phyloP scores from a whole-genome alignment of 2,113 vertebrate species.

The Urocitellus parryii region DNA sequence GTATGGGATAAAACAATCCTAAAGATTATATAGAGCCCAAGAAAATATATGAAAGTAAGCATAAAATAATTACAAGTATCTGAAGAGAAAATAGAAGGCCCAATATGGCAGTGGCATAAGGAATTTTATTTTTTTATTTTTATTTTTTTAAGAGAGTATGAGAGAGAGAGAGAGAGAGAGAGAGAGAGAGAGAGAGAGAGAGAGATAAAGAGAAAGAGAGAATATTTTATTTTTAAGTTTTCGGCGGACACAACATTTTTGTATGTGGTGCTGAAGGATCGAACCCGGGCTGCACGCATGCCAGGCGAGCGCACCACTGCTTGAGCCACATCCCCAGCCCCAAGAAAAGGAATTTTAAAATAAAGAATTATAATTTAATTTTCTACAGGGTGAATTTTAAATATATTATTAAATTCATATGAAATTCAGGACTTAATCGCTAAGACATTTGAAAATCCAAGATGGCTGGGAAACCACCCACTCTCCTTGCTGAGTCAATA shows the following conservation, averaged over 20 bases:
- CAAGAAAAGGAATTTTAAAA: slow-evolving; percentile 2
- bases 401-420: background rate
- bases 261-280: too few species aligned
- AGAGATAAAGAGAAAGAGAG: too few species aligned
- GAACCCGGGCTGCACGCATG: too few species aligned
- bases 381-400: background rate
- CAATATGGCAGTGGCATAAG: background rate
- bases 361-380: background rate
- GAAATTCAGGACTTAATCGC: background rate
- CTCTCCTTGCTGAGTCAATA: background rate
- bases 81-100: slow-evolving; percentile 33
- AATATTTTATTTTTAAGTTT: too few species aligned
- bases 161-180: too few species aligned
- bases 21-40: background rate
- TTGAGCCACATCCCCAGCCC: too few species aligned
- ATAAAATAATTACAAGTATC: background rate
- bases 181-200: too few species aligned
- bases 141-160: too few species aligned
- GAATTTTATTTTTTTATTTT: background rate
- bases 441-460: background rate
- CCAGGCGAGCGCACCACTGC: too few species aligned
- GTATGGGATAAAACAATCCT: background rate
- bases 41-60: background rate
- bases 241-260: too few species aligned
- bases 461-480: background rate